These are phyloP conservation scores for Amphipyra tragopoginis DNA, from an alignment of 2,888 invertebrate species.

Conservation along the genomic window DNA sequence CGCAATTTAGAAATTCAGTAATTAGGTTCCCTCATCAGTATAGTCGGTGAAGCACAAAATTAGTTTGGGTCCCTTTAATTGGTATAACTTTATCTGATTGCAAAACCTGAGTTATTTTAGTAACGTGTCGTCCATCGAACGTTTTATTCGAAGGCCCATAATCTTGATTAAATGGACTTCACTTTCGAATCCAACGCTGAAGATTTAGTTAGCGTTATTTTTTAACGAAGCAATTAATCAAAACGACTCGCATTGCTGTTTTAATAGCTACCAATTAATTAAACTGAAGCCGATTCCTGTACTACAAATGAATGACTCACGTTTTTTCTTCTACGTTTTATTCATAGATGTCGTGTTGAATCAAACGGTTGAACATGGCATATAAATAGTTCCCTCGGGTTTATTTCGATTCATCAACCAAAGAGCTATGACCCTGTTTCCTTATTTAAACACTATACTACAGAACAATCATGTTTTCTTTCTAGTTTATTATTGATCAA, in stretches of 20 bases:
- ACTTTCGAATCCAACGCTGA: conserved; percentile 38
- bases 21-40: conserved; percentile 59
- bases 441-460: no score
- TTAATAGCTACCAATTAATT: conserved; percentile 41
- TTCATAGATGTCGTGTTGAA: background rate
- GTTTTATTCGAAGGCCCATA: conserved; percentile 15
- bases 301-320: conserved; percentile 2
- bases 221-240: conserved; percentile 53
- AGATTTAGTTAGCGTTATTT: conserved; percentile 24
- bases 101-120: conserved; percentile 31
- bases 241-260: conserved; percentile 30
- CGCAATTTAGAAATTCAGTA: conserved; percentile 47
- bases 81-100: conserved; percentile 49
- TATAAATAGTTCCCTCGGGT: no score
- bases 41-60: conserved; percentile 40
- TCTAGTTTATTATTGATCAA: no score
- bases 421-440: no score
- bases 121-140: conserved; percentile 23
- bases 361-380: no score
- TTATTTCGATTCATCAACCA: no score
- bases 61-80: conserved; percentile 51
- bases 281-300: conserved; percentile 18
- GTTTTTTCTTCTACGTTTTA: background rate
- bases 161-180: conserved; percentile 36
- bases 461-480: no score